These are phyloP conservation scores for Rattus rattus DNA, from an alignment of 2,113 vertebrate genomes.

Conservation along the genomic window DNA sequence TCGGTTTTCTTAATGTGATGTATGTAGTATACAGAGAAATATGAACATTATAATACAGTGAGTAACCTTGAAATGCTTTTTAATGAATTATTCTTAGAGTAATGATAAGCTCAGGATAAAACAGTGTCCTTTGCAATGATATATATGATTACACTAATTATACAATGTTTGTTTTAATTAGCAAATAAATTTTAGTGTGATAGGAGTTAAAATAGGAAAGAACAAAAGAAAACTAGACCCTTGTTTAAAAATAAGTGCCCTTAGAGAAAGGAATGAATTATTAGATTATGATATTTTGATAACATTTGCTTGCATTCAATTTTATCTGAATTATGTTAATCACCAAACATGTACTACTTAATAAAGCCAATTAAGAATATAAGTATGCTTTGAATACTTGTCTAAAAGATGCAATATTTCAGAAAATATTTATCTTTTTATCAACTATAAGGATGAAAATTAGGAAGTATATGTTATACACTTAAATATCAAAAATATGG, in stretches of 20 bases:
- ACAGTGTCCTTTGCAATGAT: constrained; percentile 51
- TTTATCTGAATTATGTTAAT: constrained; percentile 52
- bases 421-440: neutral
- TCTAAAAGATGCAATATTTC: neutral
- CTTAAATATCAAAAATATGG: constrained; percentile 44
- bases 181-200: constrained; percentile 48
- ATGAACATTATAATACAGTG: neutral
- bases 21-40: neutral
- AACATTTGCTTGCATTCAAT: constrained; percentile 3
- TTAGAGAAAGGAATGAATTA: constrained; percentile 36
- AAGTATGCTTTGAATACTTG: constrained; percentile 48
- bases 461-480: neutral
- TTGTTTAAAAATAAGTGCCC: neutral
- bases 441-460: neutral
- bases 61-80: constrained; percentile 5
- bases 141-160: constrained; percentile 60
- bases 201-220: neutral
- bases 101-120: constrained; percentile 56
- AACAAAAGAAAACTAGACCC: constrained; percentile 2
- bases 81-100: constrained; percentile 8
- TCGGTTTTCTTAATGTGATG: neutral
- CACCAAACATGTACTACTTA: constrained; percentile 38
- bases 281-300: constrained; percentile 39
- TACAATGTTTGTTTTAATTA: constrained; percentile 51
- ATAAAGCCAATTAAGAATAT: constrained; percentile 52